Evolutionary conservation across 2,888 invertebrate species (phyloP).

Genomic region (Pseudeuparius sepicola): DNA sequence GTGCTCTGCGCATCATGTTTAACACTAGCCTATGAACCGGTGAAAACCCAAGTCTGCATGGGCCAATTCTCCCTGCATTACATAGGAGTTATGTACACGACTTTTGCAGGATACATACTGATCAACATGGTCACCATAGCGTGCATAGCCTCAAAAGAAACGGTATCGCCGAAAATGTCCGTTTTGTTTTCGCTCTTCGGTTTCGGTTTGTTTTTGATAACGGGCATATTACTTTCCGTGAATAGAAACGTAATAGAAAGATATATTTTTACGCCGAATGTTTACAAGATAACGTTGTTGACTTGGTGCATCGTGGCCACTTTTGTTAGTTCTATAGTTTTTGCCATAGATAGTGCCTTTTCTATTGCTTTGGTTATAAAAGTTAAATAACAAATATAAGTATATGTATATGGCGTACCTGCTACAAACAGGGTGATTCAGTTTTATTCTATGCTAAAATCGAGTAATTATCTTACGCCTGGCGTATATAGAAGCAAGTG

Average conservation of each 20-base stretch:
- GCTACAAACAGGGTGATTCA: no score
- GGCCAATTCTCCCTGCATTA: conserved; percentile 41
- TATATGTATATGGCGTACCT: no score
- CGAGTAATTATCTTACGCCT: no score
- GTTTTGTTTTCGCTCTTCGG: conserved; percentile 53
- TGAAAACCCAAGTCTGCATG: no score
- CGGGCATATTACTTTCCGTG: conserved; percentile 52
- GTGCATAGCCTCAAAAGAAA: conserved; percentile 51
- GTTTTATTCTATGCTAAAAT: no score
- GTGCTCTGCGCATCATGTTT: no score
- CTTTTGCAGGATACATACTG: conserved; percentile 55
- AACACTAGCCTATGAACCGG: no score
- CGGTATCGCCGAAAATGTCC: conserved; percentile 54
- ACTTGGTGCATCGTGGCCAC: conserved; percentile 54
- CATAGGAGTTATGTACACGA: conserved; percentile 55
- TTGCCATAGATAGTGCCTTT: conserved; percentile 51
- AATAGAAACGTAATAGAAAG: conserved; percentile 38
- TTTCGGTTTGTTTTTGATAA: conserved; percentile 51
- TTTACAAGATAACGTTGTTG: conserved; percentile 52
- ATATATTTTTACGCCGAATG: conserved; percentile 49
- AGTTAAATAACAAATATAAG: no score
- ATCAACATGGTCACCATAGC: conserved; percentile 52
- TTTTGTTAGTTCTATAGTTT: conserved; percentile 49
- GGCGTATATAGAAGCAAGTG: no score
- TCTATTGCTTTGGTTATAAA: conserved; percentile 43